Percentiles rank a stretch among this genome's conserved stretches.
phyloP scores from a whole-genome alignment of 1,140 invertebrate genomes.

The Eumaeus atala region DNA sequence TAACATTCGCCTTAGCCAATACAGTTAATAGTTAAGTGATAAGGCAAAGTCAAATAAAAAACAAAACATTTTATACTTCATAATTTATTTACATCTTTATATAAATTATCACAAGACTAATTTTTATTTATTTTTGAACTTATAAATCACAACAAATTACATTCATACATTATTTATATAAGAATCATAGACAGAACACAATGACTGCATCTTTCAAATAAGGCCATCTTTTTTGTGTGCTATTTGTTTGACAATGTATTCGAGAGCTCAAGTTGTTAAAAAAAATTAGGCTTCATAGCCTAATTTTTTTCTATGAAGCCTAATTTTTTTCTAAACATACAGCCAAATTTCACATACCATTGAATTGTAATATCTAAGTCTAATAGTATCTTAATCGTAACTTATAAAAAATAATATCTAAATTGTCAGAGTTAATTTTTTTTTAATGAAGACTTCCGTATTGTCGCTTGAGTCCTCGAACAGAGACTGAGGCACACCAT shows the following conservation, averaged over 20 bases:
- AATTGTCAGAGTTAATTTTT: too few species aligned
- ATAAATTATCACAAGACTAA: constrained; percentile 73
- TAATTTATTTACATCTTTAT: constrained; percentile 69
- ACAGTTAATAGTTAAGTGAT: background rate
- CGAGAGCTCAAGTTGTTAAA: constrained; percentile 14
- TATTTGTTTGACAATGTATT: constrained; percentile 36
- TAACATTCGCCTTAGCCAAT: too few species aligned
- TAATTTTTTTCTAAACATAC: too few species aligned
- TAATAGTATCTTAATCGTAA: too few species aligned
- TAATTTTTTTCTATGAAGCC: too few species aligned
- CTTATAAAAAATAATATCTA: too few species aligned
- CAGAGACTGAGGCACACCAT: constrained; percentile 40
- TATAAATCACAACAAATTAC: constrained; percentile 68
- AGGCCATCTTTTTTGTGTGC: constrained; percentile 53
- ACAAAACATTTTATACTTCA: constrained; percentile 50
- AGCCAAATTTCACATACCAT: too few species aligned
- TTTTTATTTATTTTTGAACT: constrained; percentile 64
- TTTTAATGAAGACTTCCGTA: too few species aligned
- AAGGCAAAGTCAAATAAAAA: constrained; percentile 23
- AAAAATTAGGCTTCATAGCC: background rate
- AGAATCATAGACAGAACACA: constrained; percentile 15
- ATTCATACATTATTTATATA: constrained; percentile 36
- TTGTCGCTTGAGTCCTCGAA: background rate
- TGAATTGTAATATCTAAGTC: too few species aligned
- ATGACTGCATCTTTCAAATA: constrained; percentile 48